Evolutionary conservation across 1,140 invertebrate species (phyloP).

Genomic region (Lerema accius): DNA sequence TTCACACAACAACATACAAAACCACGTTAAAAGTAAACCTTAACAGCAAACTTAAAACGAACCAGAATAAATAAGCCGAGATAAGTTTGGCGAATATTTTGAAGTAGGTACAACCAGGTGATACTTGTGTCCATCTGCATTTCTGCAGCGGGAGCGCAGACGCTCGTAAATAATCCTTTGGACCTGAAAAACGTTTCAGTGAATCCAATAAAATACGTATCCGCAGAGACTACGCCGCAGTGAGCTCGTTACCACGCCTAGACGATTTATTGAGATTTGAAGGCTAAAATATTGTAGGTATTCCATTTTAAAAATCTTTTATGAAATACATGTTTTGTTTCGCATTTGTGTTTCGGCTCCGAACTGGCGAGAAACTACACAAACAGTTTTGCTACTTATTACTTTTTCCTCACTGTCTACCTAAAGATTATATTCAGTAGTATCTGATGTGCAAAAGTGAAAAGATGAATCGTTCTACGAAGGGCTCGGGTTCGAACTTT

Average conservation of each 20-base stretch:
- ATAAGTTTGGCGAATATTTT: slow-evolving; percentile 33
- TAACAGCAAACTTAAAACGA: slow-evolving; percentile 6
- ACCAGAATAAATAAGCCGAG: slow-evolving; percentile 15
- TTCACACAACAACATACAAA: background rate
- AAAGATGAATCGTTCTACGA: too few species aligned
- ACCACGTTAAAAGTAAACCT: background rate
- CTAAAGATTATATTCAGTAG: too few species aligned
- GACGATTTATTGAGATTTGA: slow-evolving; percentile 83
- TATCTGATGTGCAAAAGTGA: too few species aligned
- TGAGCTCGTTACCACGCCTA: slow-evolving; percentile 81
- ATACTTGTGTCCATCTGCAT: slow-evolving; percentile 69
- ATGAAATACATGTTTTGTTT: slow-evolving; percentile 68
- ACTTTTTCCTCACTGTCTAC: too few species aligned
- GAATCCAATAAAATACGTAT: slow-evolving; percentile 83
- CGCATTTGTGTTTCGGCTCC: slow-evolving; percentile 42
- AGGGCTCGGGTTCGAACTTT: too few species aligned
- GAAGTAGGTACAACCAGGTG: slow-evolving; percentile 39
- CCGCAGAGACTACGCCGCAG: slow-evolving; percentile 80
- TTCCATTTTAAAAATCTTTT: slow-evolving; percentile 78
- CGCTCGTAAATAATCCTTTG: slow-evolving; percentile 81
- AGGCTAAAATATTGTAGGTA: slow-evolving; percentile 80
- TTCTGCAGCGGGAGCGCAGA: slow-evolving; percentile 75
- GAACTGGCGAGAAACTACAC: too few species aligned
- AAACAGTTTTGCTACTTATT: too few species aligned
- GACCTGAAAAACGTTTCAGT: slow-evolving; percentile 82